Base-by-base conservation (phyloP, 2,797 vertebrate genomes). In the Girardinus metallicus region DNA sequence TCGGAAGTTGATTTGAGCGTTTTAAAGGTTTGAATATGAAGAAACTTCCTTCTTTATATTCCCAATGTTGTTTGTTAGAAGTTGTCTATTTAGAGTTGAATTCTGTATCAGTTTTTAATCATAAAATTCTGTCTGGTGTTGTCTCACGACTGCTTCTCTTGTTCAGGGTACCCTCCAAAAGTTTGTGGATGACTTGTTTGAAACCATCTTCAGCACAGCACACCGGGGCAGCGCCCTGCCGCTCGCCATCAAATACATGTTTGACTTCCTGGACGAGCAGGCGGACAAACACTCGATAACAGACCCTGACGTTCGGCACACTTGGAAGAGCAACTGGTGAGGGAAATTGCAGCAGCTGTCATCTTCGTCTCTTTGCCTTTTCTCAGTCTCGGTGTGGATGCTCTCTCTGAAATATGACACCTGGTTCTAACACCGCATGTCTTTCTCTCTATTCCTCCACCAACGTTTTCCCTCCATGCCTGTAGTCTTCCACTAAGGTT, bases 281-380 rank as follows among this genome's bases (percentile, higher is more conserved):
- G 98, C 98, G 0, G 98, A 99, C 96, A 98, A 98, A 92, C 98
- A 99, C 95, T 96, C 97, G 92, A 99, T 99, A 91, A 96, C 97
- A 13, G 98, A 99, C 83, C 93, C 97, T 0, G 98, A 99, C 44
- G 98, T 99, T 87, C 96, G 98, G 89, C 98, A 99, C 93, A 99
- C 98, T 77, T 99, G 98, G 98, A 99, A 99, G 95, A 99, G 98
- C 96, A 99, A 99, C 95, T 99, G 98, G 98, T 99, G 86, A 95
- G 95, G 92, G 6, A 18, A 57, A 66, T 71, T 71, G 55, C 75
- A 55, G 72, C 76, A 73, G 76, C 73, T 49, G 74, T 29, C 0
- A 18, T 39, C 23, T 44, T 43, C 13, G 23, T 15, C 64, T 66
- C 64, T 66, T 9, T 66, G 36, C 3, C 64, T 41, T 66, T 34